Percentiles rank a stretch among this genome's conserved stretches.
Conservation (phyloP, 2,113 vertebrate genomes). For the Agelaius phoeniceus region DNA sequence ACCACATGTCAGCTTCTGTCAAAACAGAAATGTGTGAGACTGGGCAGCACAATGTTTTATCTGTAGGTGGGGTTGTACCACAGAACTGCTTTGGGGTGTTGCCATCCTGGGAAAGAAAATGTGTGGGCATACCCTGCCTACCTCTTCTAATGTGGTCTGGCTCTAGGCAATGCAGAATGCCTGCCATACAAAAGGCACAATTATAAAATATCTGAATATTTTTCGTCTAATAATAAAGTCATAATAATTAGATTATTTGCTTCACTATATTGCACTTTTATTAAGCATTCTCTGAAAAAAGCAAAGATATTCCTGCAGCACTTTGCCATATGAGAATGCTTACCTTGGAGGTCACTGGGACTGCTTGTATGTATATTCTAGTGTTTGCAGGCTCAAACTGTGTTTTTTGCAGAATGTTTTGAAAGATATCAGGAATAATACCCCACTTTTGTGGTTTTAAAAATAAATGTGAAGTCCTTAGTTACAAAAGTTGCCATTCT, state of each 20-base stretch:
- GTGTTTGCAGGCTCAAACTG: not conserved
- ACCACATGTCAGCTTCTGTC: not conserved
- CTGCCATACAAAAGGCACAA: constrained; percentile 16
- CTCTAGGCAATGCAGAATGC: not conserved
- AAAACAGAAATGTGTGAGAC: not conserved
- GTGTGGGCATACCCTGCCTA: not conserved
- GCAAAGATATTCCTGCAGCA: not conserved
- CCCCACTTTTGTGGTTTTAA: not conserved
- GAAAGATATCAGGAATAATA: constrained; percentile 13
- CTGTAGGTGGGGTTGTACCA: not conserved
- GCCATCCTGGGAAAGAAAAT: not conserved
- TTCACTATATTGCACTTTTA: constrained; percentile 44
- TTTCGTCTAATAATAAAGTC: not conserved
- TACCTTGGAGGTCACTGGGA: constrained; percentile 21
- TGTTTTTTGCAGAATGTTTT: constrained; percentile 14
- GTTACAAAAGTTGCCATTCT: not conserved
- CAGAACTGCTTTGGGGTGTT: not conserved
- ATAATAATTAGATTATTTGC: not conserved
- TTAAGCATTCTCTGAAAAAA: not conserved
- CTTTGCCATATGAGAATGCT: not conserved
- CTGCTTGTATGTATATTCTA: constrained; percentile 33
- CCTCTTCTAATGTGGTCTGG: not conserved
- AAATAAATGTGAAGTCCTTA: constrained; percentile 1
- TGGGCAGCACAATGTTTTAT: not conserved
- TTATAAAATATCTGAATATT: not conserved